phyloP scores from a whole-genome alignment of 2,797 vertebrate species.

The Spinus pinus region DNA sequence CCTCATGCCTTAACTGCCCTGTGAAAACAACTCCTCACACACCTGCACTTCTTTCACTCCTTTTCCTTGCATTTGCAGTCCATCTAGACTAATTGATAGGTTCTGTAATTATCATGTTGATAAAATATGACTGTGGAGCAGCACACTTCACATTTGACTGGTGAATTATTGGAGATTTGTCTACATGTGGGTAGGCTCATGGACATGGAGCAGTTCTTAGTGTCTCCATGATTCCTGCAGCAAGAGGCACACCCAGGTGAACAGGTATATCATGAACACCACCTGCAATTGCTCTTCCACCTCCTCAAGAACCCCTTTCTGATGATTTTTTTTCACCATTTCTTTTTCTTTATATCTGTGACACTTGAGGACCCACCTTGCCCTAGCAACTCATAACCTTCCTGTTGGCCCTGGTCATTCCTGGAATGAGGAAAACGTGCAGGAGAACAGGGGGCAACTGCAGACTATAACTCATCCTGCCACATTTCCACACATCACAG shows the following conservation, averaged over 20 bases:
- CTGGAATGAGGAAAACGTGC: background rate
- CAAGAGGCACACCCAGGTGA: background rate
- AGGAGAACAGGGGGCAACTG: background rate
- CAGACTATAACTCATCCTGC: background rate
- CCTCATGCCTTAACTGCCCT: background rate
- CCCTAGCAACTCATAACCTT: background rate
- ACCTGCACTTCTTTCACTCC: background rate
- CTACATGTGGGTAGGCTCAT: background rate
- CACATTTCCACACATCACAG: background rate
- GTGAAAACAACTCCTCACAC: background rate
- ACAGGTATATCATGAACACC: background rate
- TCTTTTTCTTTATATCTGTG: background rate
- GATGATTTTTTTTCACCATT: background rate
- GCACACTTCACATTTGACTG: background rate
- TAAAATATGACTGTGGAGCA: background rate
- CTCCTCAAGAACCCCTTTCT: background rate
- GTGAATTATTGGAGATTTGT: background rate
- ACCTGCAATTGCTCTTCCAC: background rate
- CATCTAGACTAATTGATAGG: background rate
- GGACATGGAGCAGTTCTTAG: background rate
- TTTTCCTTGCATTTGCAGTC: accelerated
- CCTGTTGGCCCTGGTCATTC: background rate
- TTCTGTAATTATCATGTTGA: background rate
- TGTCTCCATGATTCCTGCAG: background rate
- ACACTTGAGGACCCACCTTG: accelerated